Evolutionary conservation across 2,888 invertebrate species (phyloP).

Genomic region (Desoria tigrina): DNA sequence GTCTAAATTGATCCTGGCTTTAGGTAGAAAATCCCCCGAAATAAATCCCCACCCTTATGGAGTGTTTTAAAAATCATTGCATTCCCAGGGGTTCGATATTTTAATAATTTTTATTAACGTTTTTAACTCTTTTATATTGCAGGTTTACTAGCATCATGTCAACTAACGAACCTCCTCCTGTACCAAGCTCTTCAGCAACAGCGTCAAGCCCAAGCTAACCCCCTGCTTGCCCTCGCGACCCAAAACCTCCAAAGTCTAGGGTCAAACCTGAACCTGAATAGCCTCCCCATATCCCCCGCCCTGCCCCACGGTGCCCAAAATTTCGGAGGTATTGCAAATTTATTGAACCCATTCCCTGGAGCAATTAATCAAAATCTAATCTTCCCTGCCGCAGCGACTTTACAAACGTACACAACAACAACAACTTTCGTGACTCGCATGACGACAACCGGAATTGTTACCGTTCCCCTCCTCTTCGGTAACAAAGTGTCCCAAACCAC

Average conservation of each 20-base stretch:
- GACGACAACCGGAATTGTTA: conserved; percentile 48
- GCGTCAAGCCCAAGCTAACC: conserved; percentile 26
- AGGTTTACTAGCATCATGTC: conserved; percentile 53
- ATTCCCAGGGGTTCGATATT: too few species aligned
- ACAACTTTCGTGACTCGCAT: conserved; percentile 47
- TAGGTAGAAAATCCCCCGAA: too few species aligned
- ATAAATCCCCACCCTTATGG: too few species aligned
- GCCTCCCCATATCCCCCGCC: conserved; percentile 6
- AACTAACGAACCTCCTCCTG: conserved; percentile 52
- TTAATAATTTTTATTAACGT: too few species aligned
- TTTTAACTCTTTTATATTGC: conserved; percentile 22
- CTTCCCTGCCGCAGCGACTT: conserved; percentile 35
- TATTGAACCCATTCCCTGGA: conserved; percentile 41
- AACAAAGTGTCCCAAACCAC: conserved; percentile 43
- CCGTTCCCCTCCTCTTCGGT: conserved; percentile 52
- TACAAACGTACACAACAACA: conserved; percentile 49
- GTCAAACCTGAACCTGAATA: conserved; percentile 28
- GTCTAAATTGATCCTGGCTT: too few species aligned
- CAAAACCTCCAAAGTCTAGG: conserved; percentile 38
- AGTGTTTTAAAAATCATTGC: too few species aligned
- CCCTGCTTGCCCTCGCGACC: conserved; percentile 37
- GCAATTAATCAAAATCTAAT: conserved; percentile 45
- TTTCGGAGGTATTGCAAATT: conserved; percentile 22
- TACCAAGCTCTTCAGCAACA: conserved; percentile 51
- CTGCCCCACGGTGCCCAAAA: neutral